These are phyloP conservation scores for Elachura formosa DNA, from an alignment of 2,113 vertebrate species.

Conservation along the genomic window DNA sequence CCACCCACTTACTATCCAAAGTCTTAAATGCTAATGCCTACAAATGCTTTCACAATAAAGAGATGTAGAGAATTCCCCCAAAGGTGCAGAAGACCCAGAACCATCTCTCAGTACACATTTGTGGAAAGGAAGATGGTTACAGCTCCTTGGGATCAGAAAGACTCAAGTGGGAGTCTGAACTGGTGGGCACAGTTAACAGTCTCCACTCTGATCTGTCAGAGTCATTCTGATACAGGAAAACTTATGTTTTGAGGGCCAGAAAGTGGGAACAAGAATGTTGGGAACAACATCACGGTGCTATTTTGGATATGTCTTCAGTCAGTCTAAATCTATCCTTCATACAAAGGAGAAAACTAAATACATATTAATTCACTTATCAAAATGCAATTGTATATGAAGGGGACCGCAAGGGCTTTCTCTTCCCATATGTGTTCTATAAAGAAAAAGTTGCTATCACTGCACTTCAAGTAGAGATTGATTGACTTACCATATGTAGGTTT, in stretches of 20 bases:
- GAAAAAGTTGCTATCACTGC: background rate
- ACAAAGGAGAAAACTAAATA: constrained; percentile 2
- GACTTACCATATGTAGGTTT: constrained; percentile 28
- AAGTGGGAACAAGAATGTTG: background rate
- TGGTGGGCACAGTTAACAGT: background rate
- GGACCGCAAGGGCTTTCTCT: background rate
- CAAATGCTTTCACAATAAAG: background rate
- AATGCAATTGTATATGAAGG: background rate
- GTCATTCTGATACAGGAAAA: background rate
- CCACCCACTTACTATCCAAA: background rate
- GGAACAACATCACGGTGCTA: background rate
- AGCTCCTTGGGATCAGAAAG: background rate
- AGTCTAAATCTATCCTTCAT: background rate
- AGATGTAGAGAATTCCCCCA: background rate
- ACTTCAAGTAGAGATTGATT: constrained; percentile 19
- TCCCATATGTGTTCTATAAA: constrained; percentile 11
- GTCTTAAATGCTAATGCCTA: background rate
- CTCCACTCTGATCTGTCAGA: background rate
- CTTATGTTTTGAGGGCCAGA: background rate
- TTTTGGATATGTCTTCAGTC: background rate
- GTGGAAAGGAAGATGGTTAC: background rate
- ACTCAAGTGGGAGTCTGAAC: background rate
- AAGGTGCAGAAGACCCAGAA: background rate
- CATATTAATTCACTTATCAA: constrained; percentile 1
- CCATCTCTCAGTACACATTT: background rate